These are phyloP conservation scores for Tragelaphus buxtoni DNA, from an alignment of 2,113 vertebrate species.

Conservation along the genomic window DNA sequence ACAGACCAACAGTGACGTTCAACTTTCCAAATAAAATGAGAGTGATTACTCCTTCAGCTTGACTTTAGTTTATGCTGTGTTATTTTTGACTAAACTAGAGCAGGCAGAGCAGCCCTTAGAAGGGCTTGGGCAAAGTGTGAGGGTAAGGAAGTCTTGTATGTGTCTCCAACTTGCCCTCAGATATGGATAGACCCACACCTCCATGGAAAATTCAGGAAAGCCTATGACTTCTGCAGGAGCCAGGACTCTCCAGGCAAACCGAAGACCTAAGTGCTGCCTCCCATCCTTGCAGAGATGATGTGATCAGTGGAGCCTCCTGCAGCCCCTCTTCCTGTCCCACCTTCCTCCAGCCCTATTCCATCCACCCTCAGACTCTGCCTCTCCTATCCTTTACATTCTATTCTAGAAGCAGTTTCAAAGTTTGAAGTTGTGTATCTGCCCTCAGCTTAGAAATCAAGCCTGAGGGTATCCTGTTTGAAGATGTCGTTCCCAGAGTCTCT, in stretches of 20 bases:
- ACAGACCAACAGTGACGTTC: not conserved
- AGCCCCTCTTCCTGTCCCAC: not conserved
- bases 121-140: not conserved
- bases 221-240: not conserved
- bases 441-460: slow-evolving; percentile 61
- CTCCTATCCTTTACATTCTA: not conserved
- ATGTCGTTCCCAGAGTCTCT: slow-evolving; percentile 6
- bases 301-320: not conserved
- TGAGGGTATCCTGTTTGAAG: slow-evolving; percentile 61
- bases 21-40: not conserved
- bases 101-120: not conserved
- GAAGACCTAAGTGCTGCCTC: not conserved
- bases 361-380: not conserved
- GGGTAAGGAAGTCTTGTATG: not conserved
- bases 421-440: slow-evolving; percentile 19
- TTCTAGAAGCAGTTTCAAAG: slow-evolving; percentile 49
- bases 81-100: not conserved
- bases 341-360: not conserved
- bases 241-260: not conserved
- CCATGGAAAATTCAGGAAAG: not conserved
- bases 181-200: not conserved
- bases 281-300: not conserved
- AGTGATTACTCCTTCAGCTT: not conserved
- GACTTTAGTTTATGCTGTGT: not conserved
- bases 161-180: not conserved